Conservation (phyloP, 1,140 invertebrate species). For the Phortica variegata region DNA sequence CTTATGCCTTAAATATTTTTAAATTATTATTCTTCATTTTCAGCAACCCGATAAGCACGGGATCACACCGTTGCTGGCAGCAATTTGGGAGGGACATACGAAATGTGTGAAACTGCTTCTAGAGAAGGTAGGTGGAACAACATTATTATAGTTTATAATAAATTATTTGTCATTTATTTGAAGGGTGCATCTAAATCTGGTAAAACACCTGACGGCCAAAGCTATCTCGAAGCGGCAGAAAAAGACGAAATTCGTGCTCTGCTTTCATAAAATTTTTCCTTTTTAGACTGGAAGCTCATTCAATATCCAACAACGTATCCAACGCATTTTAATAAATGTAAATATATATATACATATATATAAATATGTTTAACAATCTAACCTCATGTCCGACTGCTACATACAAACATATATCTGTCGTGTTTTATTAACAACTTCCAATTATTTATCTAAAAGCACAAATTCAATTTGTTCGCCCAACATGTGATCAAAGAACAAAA, state of each 20-base stretch:
- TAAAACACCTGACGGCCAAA: slow-evolving; percentile 80
- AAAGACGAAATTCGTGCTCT: slow-evolving; percentile 87
- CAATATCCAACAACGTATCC: too few relatives aligned
- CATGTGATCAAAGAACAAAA: too few relatives aligned
- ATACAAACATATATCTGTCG: too few relatives aligned
- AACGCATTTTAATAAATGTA: too few relatives aligned
- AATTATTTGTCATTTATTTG: background rate
- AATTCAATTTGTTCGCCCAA: too few relatives aligned
- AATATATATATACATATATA: too few relatives aligned
- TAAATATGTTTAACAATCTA: too few relatives aligned
- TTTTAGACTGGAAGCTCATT: too few relatives aligned
- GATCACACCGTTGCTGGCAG: slow-evolving; percentile 86
- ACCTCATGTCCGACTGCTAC: too few relatives aligned
- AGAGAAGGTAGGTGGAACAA: slow-evolving; percentile 63
- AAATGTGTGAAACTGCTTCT: slow-evolving; percentile 85
- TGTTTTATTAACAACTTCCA: too few relatives aligned
- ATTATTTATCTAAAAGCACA: too few relatives aligned
- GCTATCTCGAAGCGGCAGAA: slow-evolving; percentile 86
- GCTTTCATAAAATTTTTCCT: slow-evolving; percentile 40
- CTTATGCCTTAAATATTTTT: too few relatives aligned
- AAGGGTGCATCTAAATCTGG: slow-evolving; percentile 79
- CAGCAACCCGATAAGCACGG: slow-evolving; percentile 82
- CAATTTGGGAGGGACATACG: slow-evolving; percentile 95
- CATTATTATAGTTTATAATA: background rate
- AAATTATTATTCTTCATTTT: slow-evolving; percentile 1